Evolutionary conservation across 2,888 invertebrate genomes (phyloP).

Genomic region (Noctua janthe): DNA sequence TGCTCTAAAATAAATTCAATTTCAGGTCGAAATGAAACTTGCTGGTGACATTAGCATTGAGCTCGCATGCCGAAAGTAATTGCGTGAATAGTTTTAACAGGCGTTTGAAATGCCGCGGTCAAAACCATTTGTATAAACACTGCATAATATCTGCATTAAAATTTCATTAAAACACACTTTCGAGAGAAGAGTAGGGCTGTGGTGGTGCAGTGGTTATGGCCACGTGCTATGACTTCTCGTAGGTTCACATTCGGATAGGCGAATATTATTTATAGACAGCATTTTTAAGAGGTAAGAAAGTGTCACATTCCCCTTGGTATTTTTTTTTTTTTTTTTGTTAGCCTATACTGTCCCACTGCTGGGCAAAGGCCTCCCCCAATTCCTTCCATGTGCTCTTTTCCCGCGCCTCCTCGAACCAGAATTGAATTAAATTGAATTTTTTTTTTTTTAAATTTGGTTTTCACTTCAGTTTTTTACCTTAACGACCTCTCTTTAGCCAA

Average conservation of each 20-base stretch:
- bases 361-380: too few species aligned
- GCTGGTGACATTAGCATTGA: constrained; percentile 23
- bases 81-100: constrained; percentile 59
- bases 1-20: neutral
- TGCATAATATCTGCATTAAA: constrained; percentile 31
- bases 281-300: neutral
- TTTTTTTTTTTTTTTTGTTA: too few species aligned
- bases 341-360: too few species aligned
- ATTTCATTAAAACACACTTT: constrained; percentile 2
- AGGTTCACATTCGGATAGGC: neutral
- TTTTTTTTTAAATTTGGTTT: neutral
- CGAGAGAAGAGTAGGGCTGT: neutral
- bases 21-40: neutral
- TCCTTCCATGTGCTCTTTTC: too few species aligned
- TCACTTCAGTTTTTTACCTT: too few species aligned
- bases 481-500: neutral
- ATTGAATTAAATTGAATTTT: too few species aligned
- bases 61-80: constrained; percentile 46
- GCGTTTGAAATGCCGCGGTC: constrained; percentile 44
- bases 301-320: neutral
- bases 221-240: neutral
- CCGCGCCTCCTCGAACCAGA: too few species aligned
- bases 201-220: neutral
- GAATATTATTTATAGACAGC: neutral
- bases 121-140: constrained; percentile 8